These are phyloP conservation scores for Eptatretus burgeri DNA, from an alignment of 2,113 vertebrate species.

Conservation along the genomic window DNA sequence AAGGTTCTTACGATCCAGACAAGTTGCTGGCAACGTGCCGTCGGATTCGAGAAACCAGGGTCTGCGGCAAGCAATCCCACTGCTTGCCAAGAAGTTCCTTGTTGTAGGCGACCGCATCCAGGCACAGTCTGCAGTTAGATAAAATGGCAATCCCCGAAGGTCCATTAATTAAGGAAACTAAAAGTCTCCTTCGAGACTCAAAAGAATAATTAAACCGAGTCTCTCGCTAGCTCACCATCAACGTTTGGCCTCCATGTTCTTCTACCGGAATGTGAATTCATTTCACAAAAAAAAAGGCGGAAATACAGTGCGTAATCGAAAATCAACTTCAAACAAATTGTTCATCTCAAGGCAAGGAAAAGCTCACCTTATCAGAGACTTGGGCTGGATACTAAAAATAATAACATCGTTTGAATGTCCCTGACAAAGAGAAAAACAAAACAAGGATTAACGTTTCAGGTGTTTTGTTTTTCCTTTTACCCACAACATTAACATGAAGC, in stretches of 20 bases:
- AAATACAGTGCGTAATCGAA: neutral
- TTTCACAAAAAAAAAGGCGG: neutral
- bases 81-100: neutral
- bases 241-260: neutral
- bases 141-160: neutral
- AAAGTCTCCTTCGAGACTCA: neutral
- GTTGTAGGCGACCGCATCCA: neutral
- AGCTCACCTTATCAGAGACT: constrained; percentile 3
- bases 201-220: neutral
- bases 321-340: neutral
- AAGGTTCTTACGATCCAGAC: no score
- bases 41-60: no score
- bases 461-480: neutral
- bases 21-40: no score
- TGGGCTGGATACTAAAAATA: constrained; percentile 3
- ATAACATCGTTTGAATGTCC: neutral
- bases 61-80: neutral
- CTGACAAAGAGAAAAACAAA: neutral
- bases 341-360: neutral
- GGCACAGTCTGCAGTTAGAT: neutral
- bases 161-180: neutral
- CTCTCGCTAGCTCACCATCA: neutral
- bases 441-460: neutral
- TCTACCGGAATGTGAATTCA: neutral
- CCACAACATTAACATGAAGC: neutral